phyloP scores from a whole-genome alignment of 2,113 vertebrate genomes.

The Camarhynchus parvulus region DNA sequence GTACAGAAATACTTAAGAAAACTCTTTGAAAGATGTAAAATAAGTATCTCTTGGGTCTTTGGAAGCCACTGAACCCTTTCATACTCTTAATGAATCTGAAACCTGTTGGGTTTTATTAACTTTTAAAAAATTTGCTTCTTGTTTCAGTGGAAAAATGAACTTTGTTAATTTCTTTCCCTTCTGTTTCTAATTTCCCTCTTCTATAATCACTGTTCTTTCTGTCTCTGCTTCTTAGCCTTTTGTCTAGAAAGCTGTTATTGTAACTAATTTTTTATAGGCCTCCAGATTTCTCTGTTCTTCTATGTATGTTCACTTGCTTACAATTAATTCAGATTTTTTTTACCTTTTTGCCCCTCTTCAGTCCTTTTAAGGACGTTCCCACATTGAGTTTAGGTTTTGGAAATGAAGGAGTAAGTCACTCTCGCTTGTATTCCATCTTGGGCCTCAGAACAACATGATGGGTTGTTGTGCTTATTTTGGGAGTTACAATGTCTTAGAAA shows the following conservation, averaged over 20 bases:
- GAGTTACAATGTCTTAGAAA: background rate
- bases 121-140: background rate
- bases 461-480: background rate
- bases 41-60: background rate
- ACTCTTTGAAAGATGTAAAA: background rate
- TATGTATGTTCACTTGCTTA: background rate
- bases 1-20: background rate
- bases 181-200: background rate
- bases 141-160: background rate
- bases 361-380: background rate
- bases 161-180: background rate
- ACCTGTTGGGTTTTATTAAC: background rate
- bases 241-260: background rate
- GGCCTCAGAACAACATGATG: background rate
- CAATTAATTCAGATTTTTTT: background rate
- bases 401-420: background rate
- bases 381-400: background rate
- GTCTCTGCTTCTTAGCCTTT: background rate
- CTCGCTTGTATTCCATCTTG: background rate
- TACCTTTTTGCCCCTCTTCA: rapidly evolving
- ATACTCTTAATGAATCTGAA: background rate
- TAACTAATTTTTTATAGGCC: background rate
- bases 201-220: background rate
- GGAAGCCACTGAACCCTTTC: background rate
- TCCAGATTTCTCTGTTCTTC: background rate